These are phyloP conservation scores for Monochamus saltuarius DNA, from an alignment of 1,140 invertebrate genomes.

Conservation along the genomic window DNA sequence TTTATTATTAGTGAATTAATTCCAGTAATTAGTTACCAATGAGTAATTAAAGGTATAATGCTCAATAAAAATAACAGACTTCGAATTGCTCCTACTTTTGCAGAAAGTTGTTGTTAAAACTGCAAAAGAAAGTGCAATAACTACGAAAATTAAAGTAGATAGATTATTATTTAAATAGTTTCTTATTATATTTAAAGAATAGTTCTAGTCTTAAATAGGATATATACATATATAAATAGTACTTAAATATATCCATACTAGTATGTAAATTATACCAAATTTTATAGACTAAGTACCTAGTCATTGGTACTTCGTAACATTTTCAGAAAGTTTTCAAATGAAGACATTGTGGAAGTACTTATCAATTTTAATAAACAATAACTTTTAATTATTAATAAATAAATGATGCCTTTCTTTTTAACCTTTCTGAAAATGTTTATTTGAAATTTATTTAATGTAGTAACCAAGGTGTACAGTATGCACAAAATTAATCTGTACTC, in stretches of 20 bases:
- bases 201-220: constrained; percentile 21
- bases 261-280: constrained; percentile 11
- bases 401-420: neutral
- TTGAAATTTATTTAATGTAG: neutral
- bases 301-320: constrained; percentile 1
- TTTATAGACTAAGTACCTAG: neutral
- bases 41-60: constrained; percentile 32
- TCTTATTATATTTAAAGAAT: constrained; percentile 14
- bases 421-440: neutral
- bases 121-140: constrained; percentile 41
- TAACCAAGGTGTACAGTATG: no score
- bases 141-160: constrained; percentile 23
- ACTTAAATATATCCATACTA: constrained; percentile 12
- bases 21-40: constrained; percentile 24
- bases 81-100: constrained; percentile 38
- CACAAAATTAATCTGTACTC: no score
- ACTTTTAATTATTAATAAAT: constrained; percentile 10
- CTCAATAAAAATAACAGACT: constrained; percentile 38
- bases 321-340: constrained; percentile 8
- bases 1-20: constrained; percentile 13
- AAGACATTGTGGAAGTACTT: no score
- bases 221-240: constrained; percentile 5
- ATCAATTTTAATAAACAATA: neutral
- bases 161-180: neutral
- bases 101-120: constrained; percentile 35